These are phyloP conservation scores for Ictalurus furcatus DNA, from an alignment of 2,113 vertebrate genomes.

Conservation along the genomic window DNA sequence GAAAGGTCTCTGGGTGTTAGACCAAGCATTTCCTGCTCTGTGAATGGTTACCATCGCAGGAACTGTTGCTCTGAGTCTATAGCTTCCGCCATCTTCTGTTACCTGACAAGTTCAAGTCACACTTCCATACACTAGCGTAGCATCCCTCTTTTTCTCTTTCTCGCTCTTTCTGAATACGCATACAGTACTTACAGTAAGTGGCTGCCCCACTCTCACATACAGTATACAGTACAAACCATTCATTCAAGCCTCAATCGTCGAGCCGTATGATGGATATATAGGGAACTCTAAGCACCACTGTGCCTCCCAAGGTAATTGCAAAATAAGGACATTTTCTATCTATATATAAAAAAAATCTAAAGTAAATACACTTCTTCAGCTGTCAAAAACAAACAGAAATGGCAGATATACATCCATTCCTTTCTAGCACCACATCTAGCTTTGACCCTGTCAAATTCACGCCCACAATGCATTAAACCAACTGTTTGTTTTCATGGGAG, in stretches of 20 bases:
- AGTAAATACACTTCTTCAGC: background rate
- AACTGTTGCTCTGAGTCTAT: conserved; percentile 65
- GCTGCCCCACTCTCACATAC: conserved; percentile 54
- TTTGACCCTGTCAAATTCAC: background rate
- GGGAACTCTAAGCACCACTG: background rate
- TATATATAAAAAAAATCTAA: background rate
- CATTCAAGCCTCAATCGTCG: conserved; percentile 50
- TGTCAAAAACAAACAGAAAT: background rate
- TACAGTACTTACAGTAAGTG: conserved; percentile 1
- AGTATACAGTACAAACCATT: conserved; percentile 57
- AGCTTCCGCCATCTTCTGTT: conserved; percentile 38
- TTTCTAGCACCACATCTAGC: background rate
- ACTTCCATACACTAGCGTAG: background rate
- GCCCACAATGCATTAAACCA: conserved; percentile 13
- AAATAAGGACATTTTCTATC: background rate
- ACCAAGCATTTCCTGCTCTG: conserved; percentile 78
- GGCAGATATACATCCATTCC: background rate
- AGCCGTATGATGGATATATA: conserved; percentile 7
- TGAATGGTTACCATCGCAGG: conserved; percentile 67
- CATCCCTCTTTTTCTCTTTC: conserved; percentile 56
- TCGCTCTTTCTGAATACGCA: conserved; percentile 45
- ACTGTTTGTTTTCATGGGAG: conserved; percentile 17
- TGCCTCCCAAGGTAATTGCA: background rate
- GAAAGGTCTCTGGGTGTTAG: conserved; percentile 73
- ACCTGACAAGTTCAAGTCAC: conserved; percentile 31